Evolutionary conservation across 2,113 vertebrate genomes (phyloP), one percentile per base, ranked within the genome.

Genomic region (Myotis brandtii): DNA sequence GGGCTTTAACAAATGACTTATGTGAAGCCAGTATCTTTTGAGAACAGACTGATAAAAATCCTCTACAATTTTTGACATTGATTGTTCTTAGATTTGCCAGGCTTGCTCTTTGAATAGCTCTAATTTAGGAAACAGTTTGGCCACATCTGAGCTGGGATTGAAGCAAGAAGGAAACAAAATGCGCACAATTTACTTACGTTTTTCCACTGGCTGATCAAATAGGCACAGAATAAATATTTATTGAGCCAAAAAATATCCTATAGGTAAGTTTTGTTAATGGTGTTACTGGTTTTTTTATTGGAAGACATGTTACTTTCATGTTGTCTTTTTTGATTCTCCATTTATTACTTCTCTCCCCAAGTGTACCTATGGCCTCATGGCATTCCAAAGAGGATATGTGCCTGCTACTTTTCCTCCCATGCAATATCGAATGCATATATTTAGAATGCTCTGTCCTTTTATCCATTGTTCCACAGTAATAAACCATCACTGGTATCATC

Each of bases 11-110:
- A 18, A 66, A 50, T 46, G 23, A 11, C 8, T 69, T 86, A 17
- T 64, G 46, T n/a, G 7, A 93, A 80, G 7, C 17, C 27, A 90
- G 5, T 34, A 80, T 82, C 1, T 14, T 81, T 91, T 37, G 50
- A 86, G n/a, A 79, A 52, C 0, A 67, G 10, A 50, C 43, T 86
- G 14, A 13, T 18, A 76, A 50, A 46, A 91, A 54, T 81, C 8
- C 3, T 64, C 18, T 66, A 88, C n/a, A 77, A 72, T 97, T 91
- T 86, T 59, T 70, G 30, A 91, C 11, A 46, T 16, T 86, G 34
- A 82, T 76, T 5, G 48, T 52, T 12, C 93, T 82, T 86, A 23
- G 27, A 86, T 93, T 48, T 67, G 2, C 25, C 21, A n/a, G 23
- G 8, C 11, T 66, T 89, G 5, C 16, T 89, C 4, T 95, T 95